Percentiles rank a stretch among this genome's conserved stretches.
These are phyloP conservation scores for Lomographa bimaculata DNA, from an alignment of 2,888 invertebrate genomes.

Conservation along the genomic window DNA sequence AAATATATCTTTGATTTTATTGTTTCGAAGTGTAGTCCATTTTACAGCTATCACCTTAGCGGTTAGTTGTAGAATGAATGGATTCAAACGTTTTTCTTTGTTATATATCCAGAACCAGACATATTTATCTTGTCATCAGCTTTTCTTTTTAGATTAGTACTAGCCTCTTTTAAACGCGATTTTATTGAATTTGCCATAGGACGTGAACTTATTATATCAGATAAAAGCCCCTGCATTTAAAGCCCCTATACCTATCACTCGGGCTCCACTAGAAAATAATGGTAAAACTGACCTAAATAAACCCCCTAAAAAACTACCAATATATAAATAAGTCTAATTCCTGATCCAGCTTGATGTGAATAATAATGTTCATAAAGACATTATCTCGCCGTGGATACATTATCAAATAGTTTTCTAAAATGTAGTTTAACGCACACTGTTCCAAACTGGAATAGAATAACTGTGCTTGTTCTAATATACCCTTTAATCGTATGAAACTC, in stretches of 20 bases:
- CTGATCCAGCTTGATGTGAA: constrained; percentile 36
- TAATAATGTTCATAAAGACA: constrained; percentile 32
- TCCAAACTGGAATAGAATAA: constrained; percentile 41
- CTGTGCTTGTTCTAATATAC: constrained; percentile 42
- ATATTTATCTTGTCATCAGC: constrained; percentile 18
- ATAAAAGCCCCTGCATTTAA: constrained; percentile 35
- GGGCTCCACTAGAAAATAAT: constrained; percentile 34
- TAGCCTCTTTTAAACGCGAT: constrained; percentile 19
- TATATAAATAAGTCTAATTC: constrained; percentile 36
- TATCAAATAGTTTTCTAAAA: constrained; percentile 31
- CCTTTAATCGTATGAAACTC: constrained; percentile 42
- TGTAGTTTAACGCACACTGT: constrained; percentile 38
- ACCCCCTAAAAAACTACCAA: constrained; percentile 32
- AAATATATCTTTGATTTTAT: too few species aligned
- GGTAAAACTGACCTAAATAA: constrained; percentile 38
- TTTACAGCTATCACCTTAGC: constrained; percentile 1
- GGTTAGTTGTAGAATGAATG: constrained; percentile 1
- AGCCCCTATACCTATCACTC: constrained; percentile 35
- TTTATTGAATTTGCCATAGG: constrained; percentile 24
- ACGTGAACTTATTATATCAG: constrained; percentile 29
- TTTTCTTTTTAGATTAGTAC: constrained; percentile 33
- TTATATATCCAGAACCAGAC: constrained; percentile 35
- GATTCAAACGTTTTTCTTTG: constrained; percentile 7
- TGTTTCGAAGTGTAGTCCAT: too few species aligned
- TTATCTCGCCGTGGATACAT: constrained; percentile 19